phyloP scores from a whole-genome alignment of 2,797 vertebrate genomes.

The Steatocranus sp. region DNA sequence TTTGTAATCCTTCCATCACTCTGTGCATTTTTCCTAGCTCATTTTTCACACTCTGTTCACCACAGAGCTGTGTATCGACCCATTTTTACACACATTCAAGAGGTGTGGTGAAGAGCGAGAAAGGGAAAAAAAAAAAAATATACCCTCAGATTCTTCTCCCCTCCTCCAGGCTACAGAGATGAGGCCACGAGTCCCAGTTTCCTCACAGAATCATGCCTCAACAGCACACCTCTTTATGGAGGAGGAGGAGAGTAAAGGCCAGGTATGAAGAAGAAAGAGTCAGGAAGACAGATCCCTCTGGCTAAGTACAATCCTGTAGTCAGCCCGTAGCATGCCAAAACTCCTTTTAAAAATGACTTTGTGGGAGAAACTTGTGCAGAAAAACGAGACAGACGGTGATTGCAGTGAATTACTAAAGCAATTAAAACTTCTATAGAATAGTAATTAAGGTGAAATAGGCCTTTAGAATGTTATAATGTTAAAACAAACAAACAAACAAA shows the following conservation, averaged over 20 bases:
- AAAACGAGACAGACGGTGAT: neutral
- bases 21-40: neutral
- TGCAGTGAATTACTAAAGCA: neutral
- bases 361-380: neutral
- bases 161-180: slow-evolving; percentile 41
- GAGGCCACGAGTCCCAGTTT: slow-evolving; percentile 21
- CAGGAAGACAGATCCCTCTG: neutral
- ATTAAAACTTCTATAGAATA: neutral
- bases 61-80: slow-evolving; percentile 26
- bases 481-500: too few relatives aligned
- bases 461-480: neutral
- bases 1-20: neutral
- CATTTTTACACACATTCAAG: slow-evolving; percentile 35
- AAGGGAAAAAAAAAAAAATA: neutral
- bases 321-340: slow-evolving; percentile 10
- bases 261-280: slow-evolving; percentile 30
- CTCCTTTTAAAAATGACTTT: neutral
- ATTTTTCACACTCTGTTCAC: neutral
- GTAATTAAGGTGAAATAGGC: neutral
- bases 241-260: neutral
- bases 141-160: slow-evolving; percentile 5
- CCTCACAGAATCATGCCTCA: slow-evolving; percentile 21
- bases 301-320: neutral
- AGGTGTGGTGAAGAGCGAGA: slow-evolving; percentile 28
- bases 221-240: slow-evolving; percentile 28